Conservation (phyloP, 1,140 invertebrate species). For the Drosophila lowei region DNA sequence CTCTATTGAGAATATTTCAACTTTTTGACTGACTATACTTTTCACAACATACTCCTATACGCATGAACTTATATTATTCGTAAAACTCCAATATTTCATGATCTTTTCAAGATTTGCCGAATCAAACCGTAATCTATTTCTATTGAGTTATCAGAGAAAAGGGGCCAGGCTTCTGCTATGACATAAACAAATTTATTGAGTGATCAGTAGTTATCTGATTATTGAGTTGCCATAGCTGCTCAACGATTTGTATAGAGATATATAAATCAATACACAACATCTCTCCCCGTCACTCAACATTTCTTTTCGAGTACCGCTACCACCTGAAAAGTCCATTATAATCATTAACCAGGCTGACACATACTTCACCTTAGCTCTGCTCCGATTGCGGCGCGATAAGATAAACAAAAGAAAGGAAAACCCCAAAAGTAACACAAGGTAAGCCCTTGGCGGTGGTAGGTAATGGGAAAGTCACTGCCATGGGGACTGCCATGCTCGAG, state of each 20-base stretch:
- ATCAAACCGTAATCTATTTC: no score
- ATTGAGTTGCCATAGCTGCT: no score
- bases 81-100: no score
- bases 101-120: no score
- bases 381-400: conserved; percentile 34
- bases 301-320: conserved; percentile 15
- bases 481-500: conserved; percentile 15
- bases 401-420: conserved; percentile 42
- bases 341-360: conserved; percentile 32
- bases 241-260: conserved; percentile 26
- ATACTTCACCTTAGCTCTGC: conserved; percentile 26
- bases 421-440: conserved; percentile 11
- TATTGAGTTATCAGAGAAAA: background rate
- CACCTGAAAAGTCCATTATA: conserved; percentile 37
- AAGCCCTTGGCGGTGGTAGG: conserved; percentile 15
- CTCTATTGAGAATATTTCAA: no score
- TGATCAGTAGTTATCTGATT: no score
- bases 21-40: no score
- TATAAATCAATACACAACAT: conserved; percentile 26
- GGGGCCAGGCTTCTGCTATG: no score
- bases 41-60: no score
- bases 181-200: no score
- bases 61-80: no score
- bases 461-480: conserved; percentile 47
- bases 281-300: background rate